These are phyloP conservation scores for Caenorhabditis sinica DNA, from an alignment of 2,888 invertebrate species.

Conservation along the genomic window DNA sequence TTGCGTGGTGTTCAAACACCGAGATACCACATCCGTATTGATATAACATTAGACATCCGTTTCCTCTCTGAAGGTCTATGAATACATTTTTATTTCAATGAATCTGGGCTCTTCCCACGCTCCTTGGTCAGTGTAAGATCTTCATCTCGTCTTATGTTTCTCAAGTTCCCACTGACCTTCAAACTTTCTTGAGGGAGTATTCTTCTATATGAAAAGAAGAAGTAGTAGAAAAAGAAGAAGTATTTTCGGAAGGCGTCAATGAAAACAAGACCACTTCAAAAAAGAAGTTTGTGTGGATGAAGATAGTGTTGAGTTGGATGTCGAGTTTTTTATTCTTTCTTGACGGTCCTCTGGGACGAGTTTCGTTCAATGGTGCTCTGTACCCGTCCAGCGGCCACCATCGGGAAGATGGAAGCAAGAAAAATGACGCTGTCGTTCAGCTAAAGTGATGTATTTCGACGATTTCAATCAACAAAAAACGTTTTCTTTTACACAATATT, in stretches of 20 bases:
- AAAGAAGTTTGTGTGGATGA: constrained; percentile 15
- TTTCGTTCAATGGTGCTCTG: constrained; percentile 61
- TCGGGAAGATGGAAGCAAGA: background rate
- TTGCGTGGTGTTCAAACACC: constrained; percentile 33
- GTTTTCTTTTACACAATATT: constrained; percentile 12
- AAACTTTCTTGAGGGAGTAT: constrained; percentile 44
- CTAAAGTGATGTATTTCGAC: constrained; percentile 54
- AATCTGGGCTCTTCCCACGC: constrained; percentile 42
- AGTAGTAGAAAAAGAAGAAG: too few relatives aligned
- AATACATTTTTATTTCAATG: constrained; percentile 25
- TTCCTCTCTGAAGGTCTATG: constrained; percentile 1
- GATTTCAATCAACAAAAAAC: constrained; percentile 58
- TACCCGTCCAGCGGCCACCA: constrained; percentile 48
- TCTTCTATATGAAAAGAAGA: background rate
- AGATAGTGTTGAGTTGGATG: constrained; percentile 58
- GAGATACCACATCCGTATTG: constrained; percentile 28
- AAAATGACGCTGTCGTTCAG: constrained; percentile 59
- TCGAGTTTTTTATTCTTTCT: constrained; percentile 54
- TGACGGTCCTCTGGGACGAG: constrained; percentile 50
- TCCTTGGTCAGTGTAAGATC: constrained; percentile 37
- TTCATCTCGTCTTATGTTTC: constrained; percentile 3
- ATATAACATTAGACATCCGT: background rate
- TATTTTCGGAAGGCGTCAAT: constrained; percentile 44
- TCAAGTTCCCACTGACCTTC: constrained; percentile 34
- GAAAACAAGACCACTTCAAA: constrained; percentile 45